Evolutionary conservation across 2,797 vertebrate species (phyloP).

Genomic region (Melanotaenia trifasciata): DNA sequence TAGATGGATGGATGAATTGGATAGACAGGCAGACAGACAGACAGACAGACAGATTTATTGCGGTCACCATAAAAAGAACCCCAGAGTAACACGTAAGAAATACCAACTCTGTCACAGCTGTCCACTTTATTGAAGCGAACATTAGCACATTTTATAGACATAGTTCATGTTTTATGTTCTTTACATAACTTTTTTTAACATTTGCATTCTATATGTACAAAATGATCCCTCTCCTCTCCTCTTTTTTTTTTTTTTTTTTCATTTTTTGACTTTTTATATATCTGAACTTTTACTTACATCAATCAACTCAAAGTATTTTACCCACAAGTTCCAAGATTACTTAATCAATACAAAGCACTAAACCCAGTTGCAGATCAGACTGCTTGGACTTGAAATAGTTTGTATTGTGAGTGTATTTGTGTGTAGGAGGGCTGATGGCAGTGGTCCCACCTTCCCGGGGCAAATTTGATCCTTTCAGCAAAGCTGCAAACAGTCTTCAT

Average conservation of each 20-base stretch:
- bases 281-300: not conserved
- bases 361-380: constrained; percentile 20
- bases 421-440: constrained; percentile 68
- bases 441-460: constrained; percentile 60
- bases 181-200: not conserved
- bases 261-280: not conserved
- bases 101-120: too few species aligned
- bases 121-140: too few species aligned
- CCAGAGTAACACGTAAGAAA: too few species aligned
- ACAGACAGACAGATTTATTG: too few species aligned
- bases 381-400: constrained; percentile 37
- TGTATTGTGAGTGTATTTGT: constrained; percentile 36
- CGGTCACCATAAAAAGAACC: too few species aligned
- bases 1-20: too few species aligned
- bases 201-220: not conserved
- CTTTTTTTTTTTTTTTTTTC: not conserved
- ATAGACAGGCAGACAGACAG: too few species aligned
- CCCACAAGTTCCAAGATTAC: not conserved
- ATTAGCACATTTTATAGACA: too few species aligned
- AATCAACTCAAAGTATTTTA: not conserved
- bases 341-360: not conserved
- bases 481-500: constrained; percentile 53
- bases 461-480: constrained; percentile 58
- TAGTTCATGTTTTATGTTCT: not conserved
- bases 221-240: not conserved